A percentile compares a stretch with the other conserved stretches of the same genome.
phyloP scores from a whole-genome alignment of 1,140 invertebrate genomes.

The Diachasma alloeum region DNA sequence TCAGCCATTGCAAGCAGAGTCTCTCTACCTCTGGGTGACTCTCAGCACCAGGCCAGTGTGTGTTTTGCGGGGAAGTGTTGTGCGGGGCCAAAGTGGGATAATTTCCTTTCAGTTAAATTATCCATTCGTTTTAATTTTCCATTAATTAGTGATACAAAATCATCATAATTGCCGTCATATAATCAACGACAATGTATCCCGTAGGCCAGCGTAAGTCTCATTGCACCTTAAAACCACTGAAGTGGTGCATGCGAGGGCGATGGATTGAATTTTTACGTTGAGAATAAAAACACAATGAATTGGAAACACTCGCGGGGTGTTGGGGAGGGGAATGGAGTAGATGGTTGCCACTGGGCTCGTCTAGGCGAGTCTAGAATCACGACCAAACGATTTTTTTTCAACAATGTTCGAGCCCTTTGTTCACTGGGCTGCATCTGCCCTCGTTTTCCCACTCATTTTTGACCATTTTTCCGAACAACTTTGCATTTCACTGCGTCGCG shows the following conservation, averaged over 20 bases:
- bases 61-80: slow-evolving; percentile 57
- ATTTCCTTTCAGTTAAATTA: slow-evolving; percentile 56
- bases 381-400: slow-evolving; percentile 17
- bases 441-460: neutral
- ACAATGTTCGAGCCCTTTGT: slow-evolving; percentile 32
- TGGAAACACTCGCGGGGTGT: slow-evolving; percentile 1
- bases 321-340: neutral
- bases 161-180: slow-evolving; percentile 47
- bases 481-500: neutral
- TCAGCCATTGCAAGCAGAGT: slow-evolving; percentile 50
- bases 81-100: slow-evolving; percentile 49
- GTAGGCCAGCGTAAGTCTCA: slow-evolving; percentile 65
- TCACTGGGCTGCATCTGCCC: slow-evolving; percentile 3
- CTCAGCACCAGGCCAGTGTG: slow-evolving; percentile 40
- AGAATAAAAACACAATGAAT: slow-evolving; percentile 20
- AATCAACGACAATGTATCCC: slow-evolving; percentile 60
- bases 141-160: slow-evolving; percentile 55
- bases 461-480: neutral
- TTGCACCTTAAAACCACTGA: neutral
- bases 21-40: slow-evolving; percentile 8
- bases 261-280: neutral
- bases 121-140: slow-evolving; percentile 60
- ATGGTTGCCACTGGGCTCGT: slow-evolving; percentile 26
- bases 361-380: slow-evolving; percentile 42
- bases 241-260: neutral